A percentile compares a stretch with the other conserved stretches of the same genome.
These are phyloP conservation scores for Botia kubotai DNA, from an alignment of 2,797 vertebrate species.

Conservation along the genomic window DNA sequence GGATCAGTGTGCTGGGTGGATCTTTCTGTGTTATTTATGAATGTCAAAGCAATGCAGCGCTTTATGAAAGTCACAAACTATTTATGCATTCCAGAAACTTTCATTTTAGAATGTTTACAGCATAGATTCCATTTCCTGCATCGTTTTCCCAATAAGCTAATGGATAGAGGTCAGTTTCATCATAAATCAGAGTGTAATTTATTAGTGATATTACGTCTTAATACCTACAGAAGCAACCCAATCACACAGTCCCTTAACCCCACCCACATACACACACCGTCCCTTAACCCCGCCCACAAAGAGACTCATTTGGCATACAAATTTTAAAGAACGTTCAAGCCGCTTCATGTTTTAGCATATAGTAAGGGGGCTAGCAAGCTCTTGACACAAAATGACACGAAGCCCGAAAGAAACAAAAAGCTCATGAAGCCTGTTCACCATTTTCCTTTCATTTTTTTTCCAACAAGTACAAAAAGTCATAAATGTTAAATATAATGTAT, in stretches of 20 bases:
- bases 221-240: constrained; percentile 23
- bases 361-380: too few species aligned
- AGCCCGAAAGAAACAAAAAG: not conserved
- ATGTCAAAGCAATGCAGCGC: constrained; percentile 67
- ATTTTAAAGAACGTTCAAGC: not conserved
- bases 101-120: constrained; percentile 70
- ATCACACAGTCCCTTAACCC: not conserved
- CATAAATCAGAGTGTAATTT: constrained; percentile 66
- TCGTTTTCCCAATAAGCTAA: constrained; percentile 52
- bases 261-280: not conserved
- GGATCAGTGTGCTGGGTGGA: constrained; percentile 67
- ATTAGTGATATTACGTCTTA: constrained; percentile 40
- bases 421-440: too few species aligned
- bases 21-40: constrained; percentile 74
- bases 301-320: not conserved
- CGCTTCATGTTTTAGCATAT: too few species aligned
- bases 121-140: constrained; percentile 64
- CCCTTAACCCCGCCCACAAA: not conserved
- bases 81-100: constrained; percentile 66
- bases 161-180: constrained; percentile 60
- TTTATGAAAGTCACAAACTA: constrained; percentile 69
- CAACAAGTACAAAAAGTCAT: not conserved
- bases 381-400: too few species aligned
- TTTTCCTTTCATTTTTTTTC: too few species aligned
- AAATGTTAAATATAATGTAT: not conserved